phyloP scores from a whole-genome alignment of 2,797 vertebrate species.

The Avahi laniger region DNA sequence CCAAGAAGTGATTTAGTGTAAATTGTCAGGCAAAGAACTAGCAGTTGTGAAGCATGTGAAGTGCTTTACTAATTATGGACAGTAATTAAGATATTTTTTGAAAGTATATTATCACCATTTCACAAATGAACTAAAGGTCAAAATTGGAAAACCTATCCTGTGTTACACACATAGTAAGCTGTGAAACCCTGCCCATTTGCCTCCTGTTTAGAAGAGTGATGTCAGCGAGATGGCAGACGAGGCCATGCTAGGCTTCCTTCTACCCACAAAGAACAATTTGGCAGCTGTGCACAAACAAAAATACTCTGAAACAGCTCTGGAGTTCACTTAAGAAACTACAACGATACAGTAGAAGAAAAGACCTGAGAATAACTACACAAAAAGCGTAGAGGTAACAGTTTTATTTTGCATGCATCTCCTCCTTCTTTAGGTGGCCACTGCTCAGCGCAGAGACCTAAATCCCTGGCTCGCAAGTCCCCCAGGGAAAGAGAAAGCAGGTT shows the following conservation, averaged over 20 bases:
- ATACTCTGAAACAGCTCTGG: background rate
- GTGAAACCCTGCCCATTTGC: no score
- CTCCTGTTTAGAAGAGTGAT: background rate
- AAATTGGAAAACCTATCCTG: fast-evolving
- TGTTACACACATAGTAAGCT: background rate
- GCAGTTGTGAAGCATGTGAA: background rate
- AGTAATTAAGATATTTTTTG: background rate
- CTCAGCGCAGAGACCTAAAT: background rate
- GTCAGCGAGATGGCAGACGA: background rate
- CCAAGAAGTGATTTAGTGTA: background rate
- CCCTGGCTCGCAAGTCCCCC: background rate
- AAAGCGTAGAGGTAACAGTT: background rate
- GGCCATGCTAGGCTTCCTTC: background rate
- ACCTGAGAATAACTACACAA: background rate
- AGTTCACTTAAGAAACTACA: background rate
- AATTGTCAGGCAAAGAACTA: background rate
- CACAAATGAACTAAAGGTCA: background rate
- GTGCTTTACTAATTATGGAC: background rate
- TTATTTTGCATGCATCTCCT: background rate
- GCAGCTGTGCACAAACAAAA: background rate
- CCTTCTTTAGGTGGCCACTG: fast-evolving
- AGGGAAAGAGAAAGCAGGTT: background rate
- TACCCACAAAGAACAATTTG: background rate
- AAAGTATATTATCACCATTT: background rate
- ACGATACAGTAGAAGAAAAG: background rate